Conservation (phyloP, 2,797 vertebrate species). For the Clangula hyemalis region DNA sequence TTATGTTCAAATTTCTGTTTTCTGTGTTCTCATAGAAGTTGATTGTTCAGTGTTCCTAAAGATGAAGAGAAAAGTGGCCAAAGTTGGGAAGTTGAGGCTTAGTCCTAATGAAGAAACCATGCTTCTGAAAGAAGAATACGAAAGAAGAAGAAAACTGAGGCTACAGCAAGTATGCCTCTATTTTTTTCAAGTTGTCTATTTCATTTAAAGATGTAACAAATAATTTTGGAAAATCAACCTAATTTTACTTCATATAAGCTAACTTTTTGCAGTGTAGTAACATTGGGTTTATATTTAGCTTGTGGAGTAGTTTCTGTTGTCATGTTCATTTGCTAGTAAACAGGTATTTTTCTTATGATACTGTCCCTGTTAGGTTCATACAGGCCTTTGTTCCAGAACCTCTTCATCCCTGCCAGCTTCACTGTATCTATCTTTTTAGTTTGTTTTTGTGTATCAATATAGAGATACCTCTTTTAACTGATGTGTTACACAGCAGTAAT, state of each 20-base stretch:
- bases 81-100: constrained; percentile 76
- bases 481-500: not conserved
- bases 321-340: not conserved
- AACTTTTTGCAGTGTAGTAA: not conserved
- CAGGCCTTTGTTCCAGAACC: not conserved
- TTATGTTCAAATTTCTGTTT: not conserved
- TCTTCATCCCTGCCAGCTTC: not conserved
- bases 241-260: not conserved
- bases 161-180: constrained; percentile 86
- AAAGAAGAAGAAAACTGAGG: constrained; percentile 89
- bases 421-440: not conserved
- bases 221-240: not conserved
- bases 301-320: not conserved
- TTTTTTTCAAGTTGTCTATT: not conserved
- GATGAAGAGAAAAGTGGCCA: constrained; percentile 86
- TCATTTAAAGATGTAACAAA: not conserved
- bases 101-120: constrained; percentile 95
- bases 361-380: not conserved
- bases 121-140: constrained; percentile 87
- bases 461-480: not conserved
- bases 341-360: not conserved
- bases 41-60: not conserved
- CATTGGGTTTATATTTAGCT: not conserved
- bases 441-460: not conserved
- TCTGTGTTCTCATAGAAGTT: not conserved